A percentile compares a stretch with the other conserved stretches of the same genome.
Conservation (phyloP, 2,113 vertebrate species). For the Tenrec ecaudatus region DNA sequence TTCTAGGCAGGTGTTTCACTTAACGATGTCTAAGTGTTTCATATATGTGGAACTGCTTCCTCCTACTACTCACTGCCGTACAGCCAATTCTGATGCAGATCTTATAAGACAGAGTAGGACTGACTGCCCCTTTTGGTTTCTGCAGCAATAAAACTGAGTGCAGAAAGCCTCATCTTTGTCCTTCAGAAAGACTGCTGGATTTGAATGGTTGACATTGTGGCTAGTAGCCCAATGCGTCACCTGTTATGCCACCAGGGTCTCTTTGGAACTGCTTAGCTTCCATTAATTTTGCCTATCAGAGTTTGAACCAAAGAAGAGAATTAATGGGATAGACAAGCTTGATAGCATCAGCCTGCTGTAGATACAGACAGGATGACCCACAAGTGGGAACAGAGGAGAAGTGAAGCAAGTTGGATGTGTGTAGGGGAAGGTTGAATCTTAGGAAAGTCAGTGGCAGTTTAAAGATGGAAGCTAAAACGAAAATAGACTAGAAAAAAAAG, state of each 20-base stretch:
- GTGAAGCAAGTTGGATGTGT: conserved; percentile 8
- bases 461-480: conserved; percentile 47
- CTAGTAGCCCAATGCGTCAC: too few relatives aligned
- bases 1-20: conserved; percentile 51
- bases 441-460: conserved; percentile 28
- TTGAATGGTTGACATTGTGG: too few relatives aligned
- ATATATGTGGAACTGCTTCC: neutral
- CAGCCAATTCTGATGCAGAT: too few relatives aligned
- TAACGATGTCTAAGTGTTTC: conserved; percentile 4
- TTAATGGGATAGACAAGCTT: neutral
- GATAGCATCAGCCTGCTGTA: conserved; percentile 26
- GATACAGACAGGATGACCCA: neutral
- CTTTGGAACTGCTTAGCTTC: neutral
- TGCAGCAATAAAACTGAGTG: too few relatives aligned
- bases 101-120: too few relatives aligned
- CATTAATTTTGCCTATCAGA: conserved; percentile 25
- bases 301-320: conserved; percentile 46
- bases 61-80: too few relatives aligned
- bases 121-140: too few relatives aligned
- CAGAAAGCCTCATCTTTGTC: too few relatives aligned
- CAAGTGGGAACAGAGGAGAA: neutral
- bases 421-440: conserved; percentile 45
- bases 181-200: too few relatives aligned
- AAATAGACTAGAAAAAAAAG: conserved; percentile 7
- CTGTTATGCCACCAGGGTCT: too few relatives aligned